A percentile compares a stretch with the other conserved stretches of the same genome.
phyloP scores from a whole-genome alignment of 2,888 invertebrate species.

The Pyrrhia umbra region DNA sequence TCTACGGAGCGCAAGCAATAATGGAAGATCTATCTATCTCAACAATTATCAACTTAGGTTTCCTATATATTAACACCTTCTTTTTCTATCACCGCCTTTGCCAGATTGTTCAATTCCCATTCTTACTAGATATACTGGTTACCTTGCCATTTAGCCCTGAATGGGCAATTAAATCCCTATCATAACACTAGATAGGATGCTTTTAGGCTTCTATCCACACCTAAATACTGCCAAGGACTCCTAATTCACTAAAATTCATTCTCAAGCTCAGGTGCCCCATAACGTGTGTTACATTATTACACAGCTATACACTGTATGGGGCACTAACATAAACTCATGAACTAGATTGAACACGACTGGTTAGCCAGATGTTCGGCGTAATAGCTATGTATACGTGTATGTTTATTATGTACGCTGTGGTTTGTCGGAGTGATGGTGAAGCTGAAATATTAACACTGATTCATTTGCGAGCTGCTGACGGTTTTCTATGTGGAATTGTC shows the following conservation, averaged over 20 bases:
- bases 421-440: constrained; percentile 14
- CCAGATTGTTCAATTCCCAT: too few relatives aligned
- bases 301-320: constrained; percentile 9
- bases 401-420: background rate
- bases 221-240: background rate
- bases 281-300: constrained; percentile 41
- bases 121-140: too few relatives aligned
- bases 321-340: constrained; percentile 49
- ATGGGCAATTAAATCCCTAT: too few relatives aligned
- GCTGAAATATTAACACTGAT: constrained; percentile 16
- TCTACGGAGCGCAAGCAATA: too few relatives aligned
- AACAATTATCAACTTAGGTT: too few relatives aligned
- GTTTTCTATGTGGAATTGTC: background rate
- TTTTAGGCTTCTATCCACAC: background rate
- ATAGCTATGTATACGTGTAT: constrained; percentile 8
- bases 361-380: constrained; percentile 54
- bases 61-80: too few relatives aligned
- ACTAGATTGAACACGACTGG: constrained; percentile 59
- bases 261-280: constrained; percentile 34
- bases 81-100: too few relatives aligned
- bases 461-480: background rate
- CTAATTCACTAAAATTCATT: constrained; percentile 34
- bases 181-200: too few relatives aligned
- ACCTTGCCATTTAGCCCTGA: too few relatives aligned
- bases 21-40: too few relatives aligned